phyloP scores from a whole-genome alignment of 30 jellyfish, hydroid and myxozoan genomes.

The Aurelia coerulea region DNA sequence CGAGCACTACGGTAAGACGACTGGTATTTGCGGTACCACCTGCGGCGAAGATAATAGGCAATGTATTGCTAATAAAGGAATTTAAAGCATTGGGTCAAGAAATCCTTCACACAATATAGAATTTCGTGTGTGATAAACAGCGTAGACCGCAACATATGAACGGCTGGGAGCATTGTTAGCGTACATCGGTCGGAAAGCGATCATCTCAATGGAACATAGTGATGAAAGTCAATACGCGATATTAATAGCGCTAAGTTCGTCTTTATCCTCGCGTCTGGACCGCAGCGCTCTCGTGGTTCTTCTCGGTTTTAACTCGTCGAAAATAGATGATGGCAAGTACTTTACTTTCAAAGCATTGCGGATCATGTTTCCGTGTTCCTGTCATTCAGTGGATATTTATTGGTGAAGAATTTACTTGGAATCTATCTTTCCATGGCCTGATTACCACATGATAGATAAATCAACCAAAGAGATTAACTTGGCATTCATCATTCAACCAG shows the following conservation, averaged over 20 bases:
- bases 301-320: conserved; percentile 19
- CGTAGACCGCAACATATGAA: neutral
- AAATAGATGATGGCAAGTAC: conserved; percentile 19
- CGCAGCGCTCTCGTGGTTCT: conserved; percentile 56
- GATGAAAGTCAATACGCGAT: conserved; percentile 30
- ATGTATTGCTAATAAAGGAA: too few species aligned
- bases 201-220: conserved; percentile 12
- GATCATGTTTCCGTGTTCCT: neutral
- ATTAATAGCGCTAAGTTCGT: conserved; percentile 23
- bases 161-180: conserved; percentile 6
- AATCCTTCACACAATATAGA: too few species aligned
- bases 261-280: conserved; percentile 56
- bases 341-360: neutral
- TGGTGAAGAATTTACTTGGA: neutral
- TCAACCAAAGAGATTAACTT: too few species aligned
- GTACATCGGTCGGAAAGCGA: conserved; percentile 7
- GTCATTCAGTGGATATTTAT: neutral
- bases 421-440: neutral
- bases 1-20: too few species aligned
- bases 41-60: too few species aligned
- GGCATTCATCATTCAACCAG: too few species aligned
- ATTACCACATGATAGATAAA: neutral
- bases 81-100: too few species aligned
- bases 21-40: too few species aligned
- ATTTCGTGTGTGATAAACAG: neutral